These are phyloP conservation scores for Manis pentadactyla DNA, from an alignment of 2,797 vertebrate species.

Conservation along the genomic window DNA sequence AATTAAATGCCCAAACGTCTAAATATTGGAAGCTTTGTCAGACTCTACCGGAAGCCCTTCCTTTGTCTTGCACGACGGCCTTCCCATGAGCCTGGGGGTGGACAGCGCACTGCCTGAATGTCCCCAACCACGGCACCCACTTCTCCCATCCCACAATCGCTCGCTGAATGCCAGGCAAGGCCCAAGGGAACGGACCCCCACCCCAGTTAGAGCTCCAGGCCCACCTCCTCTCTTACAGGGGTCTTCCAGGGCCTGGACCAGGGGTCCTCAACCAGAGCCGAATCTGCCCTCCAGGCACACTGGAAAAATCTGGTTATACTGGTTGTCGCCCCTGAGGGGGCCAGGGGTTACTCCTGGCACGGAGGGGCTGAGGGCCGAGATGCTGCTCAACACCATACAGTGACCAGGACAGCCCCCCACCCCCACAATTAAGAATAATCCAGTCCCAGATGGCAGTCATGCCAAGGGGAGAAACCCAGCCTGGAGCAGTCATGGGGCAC, in stretches of 20 bases:
- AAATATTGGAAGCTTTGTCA: slow-evolving; percentile 62
- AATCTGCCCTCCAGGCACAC: neutral
- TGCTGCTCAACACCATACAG: neutral
- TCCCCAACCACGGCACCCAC: neutral
- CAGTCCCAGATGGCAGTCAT: neutral
- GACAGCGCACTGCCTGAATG: neutral
- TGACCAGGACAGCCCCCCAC: neutral
- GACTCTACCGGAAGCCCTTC: neutral
- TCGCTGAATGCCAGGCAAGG: neutral
- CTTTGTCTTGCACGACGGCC: neutral
- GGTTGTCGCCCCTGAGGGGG: neutral
- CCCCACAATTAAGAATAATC: neutral
- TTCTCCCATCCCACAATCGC: neutral
- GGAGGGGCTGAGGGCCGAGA: too few relatives aligned
- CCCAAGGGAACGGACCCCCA: neutral
- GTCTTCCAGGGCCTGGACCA: neutral
- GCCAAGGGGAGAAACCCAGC: neutral
- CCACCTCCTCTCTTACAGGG: neutral
- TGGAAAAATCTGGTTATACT: neutral
- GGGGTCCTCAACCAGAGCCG: neutral
- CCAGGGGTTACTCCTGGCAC: neutral
- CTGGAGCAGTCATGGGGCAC: neutral
- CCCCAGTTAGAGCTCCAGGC: accelerated
- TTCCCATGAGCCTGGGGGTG: neutral
- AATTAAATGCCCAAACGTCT: neutral